Conservation (phyloP, 37 sponge, comb jelly and placozoan species). For the Cladorhizidae sp. region DNA sequence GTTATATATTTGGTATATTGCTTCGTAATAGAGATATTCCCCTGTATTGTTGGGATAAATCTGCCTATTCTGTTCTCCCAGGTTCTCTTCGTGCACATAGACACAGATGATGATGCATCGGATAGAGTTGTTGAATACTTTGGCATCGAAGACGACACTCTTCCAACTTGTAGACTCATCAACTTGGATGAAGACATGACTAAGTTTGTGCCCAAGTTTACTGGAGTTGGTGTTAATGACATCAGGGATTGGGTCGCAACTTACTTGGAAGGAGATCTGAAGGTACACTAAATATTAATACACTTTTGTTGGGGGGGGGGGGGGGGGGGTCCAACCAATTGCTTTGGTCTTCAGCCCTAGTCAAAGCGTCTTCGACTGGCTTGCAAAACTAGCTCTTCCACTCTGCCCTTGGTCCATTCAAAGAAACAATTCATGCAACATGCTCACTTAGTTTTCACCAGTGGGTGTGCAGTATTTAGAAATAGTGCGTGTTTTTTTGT, state of each 20-base stretch:
- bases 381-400: too few relatives aligned
- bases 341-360: background rate
- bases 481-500: too few relatives aligned
- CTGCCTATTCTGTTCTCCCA: background rate
- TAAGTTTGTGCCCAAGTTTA: slow-evolving; percentile 80
- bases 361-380: too few relatives aligned
- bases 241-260: slow-evolving; percentile 55
- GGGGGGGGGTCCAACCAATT: too few relatives aligned
- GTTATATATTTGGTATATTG: too few relatives aligned
- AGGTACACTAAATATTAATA: slow-evolving; percentile 35
- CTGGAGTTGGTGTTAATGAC: slow-evolving; percentile 69
- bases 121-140: slow-evolving; percentile 86
- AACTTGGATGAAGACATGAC: slow-evolving; percentile 86
- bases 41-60: too few relatives aligned
- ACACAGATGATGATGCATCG: slow-evolving; percentile 73
- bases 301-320: background rate
- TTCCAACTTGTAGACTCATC: slow-evolving; percentile 72
- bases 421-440: too few relatives aligned
- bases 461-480: too few relatives aligned
- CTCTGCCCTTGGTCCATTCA: too few relatives aligned
- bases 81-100: slow-evolving; percentile 86
- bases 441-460: too few relatives aligned
- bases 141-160: slow-evolving; percentile 61
- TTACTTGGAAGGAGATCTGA: slow-evolving; percentile 83
- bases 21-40: too few relatives aligned